Evolutionary conservation across 1,140 invertebrate species (phyloP), one percentile per base, ranked within the genome.

Genomic region (Helicoverpa armigera): DNA sequence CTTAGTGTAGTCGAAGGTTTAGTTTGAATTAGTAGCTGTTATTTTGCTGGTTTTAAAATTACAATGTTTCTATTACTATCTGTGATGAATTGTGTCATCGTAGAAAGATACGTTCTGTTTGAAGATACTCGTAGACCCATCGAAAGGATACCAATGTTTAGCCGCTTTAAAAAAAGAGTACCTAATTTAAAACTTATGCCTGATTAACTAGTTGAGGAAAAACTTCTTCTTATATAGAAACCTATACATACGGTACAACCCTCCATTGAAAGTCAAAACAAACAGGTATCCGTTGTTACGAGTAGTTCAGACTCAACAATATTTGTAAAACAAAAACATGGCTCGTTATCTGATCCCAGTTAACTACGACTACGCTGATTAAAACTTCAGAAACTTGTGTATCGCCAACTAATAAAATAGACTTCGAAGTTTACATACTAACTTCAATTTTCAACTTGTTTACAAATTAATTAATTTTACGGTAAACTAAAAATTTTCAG

Each of bases 401-500:
- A 72, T 72, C 18, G 50, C 14, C 31, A 53, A 72, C 69, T 72
- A 51, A 72, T 72, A 72, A 72, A 72, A 53, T 18, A 70, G 31
- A 72, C 69, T 54, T 72, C 50, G 4, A 54, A 72, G 48, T 72
- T 53, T 53, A 72, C 69, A 72, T 72, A 72, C 29, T 31, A 23
- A 72, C 50, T 72, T 53, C 50, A 54, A 54, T 72, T 31, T 72
- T 16, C 43, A 69, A 72, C 18, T 72, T 72, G 69, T 54, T 31
- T 54, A 54, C 50, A 72, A n/a, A 72, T 72, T 72, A 72, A 72
- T 72, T 72, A 72, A 72, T 72, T 72, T 72, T 69, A 69, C 65
- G 16, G 3, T n/a, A 51, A 69, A 69, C 43, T 69, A 50, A 69
- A 69, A 69, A 69, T 69, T 16, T 69, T 43, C 10, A 51, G 65